A percentile compares a stretch with the other conserved stretches of the same genome.
Evolutionary conservation across 2,797 vertebrate genomes (phyloP).

Genomic region (Merluccius polli): DNA sequence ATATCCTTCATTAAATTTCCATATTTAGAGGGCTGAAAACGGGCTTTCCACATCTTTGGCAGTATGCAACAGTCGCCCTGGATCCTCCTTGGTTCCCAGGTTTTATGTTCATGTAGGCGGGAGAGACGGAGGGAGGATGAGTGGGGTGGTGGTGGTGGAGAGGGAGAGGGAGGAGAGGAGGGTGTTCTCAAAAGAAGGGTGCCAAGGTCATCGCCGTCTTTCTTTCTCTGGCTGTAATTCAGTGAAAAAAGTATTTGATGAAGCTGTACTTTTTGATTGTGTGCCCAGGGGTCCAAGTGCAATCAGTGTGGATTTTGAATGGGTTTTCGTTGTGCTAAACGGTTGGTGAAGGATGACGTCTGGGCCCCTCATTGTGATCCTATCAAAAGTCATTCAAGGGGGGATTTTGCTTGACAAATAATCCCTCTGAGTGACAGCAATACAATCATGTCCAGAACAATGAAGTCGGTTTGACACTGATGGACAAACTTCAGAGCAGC

Average conservation of each 20-base stretch:
- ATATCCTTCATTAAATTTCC: background rate
- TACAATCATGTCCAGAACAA: constrained; percentile 7
- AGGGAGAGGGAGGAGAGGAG: background rate
- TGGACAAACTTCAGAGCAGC: background rate
- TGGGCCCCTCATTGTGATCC: constrained; percentile 10
- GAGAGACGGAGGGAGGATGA: background rate
- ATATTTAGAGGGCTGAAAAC: background rate
- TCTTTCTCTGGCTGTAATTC: constrained; percentile 48
- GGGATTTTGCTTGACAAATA: constrained; percentile 17
- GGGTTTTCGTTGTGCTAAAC: constrained; percentile 20
- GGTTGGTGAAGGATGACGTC: background rate
- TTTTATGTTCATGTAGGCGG: background rate
- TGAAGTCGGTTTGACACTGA: background rate
- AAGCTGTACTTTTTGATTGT: constrained; percentile 41
- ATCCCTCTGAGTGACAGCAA: constrained; percentile 1
- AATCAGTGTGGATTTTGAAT: constrained; percentile 47
- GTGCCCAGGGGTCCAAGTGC: constrained; percentile 33
- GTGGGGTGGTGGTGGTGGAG: background rate
- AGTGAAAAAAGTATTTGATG: constrained; percentile 55
- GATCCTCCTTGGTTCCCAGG: background rate
- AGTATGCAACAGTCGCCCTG: background rate
- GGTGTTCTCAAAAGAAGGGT: constrained; percentile 28
- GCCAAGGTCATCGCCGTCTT: constrained; percentile 40
- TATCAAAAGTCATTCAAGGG: constrained; percentile 19
- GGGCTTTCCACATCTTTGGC: background rate